phyloP scores from a whole-genome alignment of 1,140 invertebrate genomes.

The Prorops nasuta region DNA sequence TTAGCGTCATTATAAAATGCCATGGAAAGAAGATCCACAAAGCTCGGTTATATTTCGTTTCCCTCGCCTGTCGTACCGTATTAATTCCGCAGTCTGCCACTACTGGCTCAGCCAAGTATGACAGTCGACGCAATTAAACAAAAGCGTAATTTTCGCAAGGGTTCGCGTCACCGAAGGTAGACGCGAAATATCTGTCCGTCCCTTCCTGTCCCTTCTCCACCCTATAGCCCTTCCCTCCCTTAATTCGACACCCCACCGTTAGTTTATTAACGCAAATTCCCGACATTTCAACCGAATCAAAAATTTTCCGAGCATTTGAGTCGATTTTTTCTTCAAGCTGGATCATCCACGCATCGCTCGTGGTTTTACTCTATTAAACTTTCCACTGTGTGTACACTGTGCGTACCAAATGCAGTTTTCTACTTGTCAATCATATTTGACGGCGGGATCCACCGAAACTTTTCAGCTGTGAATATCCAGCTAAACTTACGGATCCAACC shows the following conservation, averaged over 20 bases:
- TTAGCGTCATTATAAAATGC: no score
- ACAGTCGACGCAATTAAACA: conserved; percentile 29
- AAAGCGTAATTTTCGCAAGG: conserved; percentile 22
- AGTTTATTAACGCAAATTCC: conserved; percentile 33
- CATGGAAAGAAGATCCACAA: no score
- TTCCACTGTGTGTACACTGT: no score
- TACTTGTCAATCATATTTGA: no score
- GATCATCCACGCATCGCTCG: no score
- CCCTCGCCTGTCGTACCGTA: conserved; percentile 2
- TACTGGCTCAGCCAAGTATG: conserved; percentile 10
- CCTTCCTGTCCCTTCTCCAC: no score
- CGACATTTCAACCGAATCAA: conserved; percentile 21
- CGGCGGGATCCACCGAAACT: no score
- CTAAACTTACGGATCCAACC: no score
- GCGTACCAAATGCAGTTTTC: no score
- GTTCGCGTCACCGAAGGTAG: conserved; percentile 6
- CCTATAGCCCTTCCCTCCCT: conserved; percentile 15
- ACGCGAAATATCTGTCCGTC: conserved; percentile 18
- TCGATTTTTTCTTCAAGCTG: no score
- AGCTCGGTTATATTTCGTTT: conserved; percentile 21
- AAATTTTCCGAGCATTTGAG: conserved; percentile 35
- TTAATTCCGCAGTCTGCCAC: conserved; percentile 9
- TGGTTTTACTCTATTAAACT: no score
- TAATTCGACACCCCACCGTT: conserved; percentile 26
- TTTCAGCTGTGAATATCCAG: no score